Base-by-base conservation (phyloP, 2,113 vertebrate species). In the Myiagra hebetior region DNA sequence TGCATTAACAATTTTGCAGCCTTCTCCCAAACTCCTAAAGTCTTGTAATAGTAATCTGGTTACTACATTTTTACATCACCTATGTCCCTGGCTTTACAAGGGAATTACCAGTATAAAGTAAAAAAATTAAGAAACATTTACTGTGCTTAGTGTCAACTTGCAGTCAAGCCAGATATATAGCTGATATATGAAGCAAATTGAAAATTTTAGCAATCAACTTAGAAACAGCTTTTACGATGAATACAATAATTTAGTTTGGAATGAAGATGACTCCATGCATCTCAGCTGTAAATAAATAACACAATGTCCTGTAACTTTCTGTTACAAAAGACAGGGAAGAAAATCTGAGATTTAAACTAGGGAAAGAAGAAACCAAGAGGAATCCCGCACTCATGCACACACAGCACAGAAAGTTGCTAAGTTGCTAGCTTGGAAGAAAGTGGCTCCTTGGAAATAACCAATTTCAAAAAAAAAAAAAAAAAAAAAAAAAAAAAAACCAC, bases 361-460 rank as follows among this genome's bases (percentile, higher is more conserved):
- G 20, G 19, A 64, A 73, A 57, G 9, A 3, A 73, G 10, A 39
- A 68, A 74, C 2, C 17, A 27, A 35, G 35, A 27, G 3, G 11
- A 64, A 63, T 52, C 7, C 5, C 24, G 20, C 3, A 49, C 1
- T 18, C 18, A 10, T n/a, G 5, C 23, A 50, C 1, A 26, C 2
- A 67, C 2, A 77, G 7, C 11, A 31, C 7, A 63, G 28, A 53
- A 57, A 57, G 5, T 12, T 74, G 12, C 9, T 46, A 33, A n/a
- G n/a, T n/a, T n/a, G n/a, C n/a, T n/a, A n/a, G n/a, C n/a, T n/a
- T n/a, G n/a, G n/a, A n/a, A n/a, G n/a, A n/a, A n/a, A n/a, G n/a
- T n/a, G n/a, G n/a, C n/a, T n/a, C 7, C 15, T 2, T 33, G 12
- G 55, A 74, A 67, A 56, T 8, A 44, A 78, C 22, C 6, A 23